A percentile compares a stretch with the other conserved stretches of the same genome.
These are phyloP conservation scores for Coregonus sp. DNA, from an alignment of 2,797 vertebrate species.

Conservation along the genomic window DNA sequence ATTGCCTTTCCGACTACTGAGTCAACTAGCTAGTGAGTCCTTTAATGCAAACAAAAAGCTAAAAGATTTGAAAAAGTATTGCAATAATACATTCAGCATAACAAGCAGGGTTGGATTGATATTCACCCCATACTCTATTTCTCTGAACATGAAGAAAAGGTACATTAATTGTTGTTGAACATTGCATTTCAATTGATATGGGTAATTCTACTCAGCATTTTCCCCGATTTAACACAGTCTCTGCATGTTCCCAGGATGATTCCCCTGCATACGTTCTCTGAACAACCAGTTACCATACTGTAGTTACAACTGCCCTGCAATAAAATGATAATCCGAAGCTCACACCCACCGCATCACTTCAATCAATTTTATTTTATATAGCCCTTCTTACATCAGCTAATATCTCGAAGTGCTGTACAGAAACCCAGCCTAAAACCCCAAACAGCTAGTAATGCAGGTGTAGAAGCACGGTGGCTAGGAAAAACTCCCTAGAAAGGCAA, in stretches of 20 bases:
- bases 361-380: too few species aligned
- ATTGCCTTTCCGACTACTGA: neutral
- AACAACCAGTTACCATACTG: neutral
- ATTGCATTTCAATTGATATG: neutral
- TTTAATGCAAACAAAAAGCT: neutral
- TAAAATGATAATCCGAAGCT: neutral
- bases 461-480: too few species aligned
- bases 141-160: neutral
- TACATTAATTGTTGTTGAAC: neutral
- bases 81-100: neutral
- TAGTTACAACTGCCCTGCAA: neutral
- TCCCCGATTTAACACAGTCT: neutral
- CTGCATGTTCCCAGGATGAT: conserved; percentile 1
- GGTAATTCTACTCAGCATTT: neutral
- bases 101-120: neutral
- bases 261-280: neutral
- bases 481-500: too few species aligned
- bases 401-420: too few species aligned
- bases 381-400: too few species aligned
- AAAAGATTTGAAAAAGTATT: neutral
- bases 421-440: too few species aligned
- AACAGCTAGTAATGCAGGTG: too few species aligned
- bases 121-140: neutral
- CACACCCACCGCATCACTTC: neutral
- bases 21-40: neutral